A percentile compares a stretch with the other conserved stretches of the same genome.
Conservation (phyloP, 2,888 invertebrate species). For the Zootermopsis nevadensis region DNA sequence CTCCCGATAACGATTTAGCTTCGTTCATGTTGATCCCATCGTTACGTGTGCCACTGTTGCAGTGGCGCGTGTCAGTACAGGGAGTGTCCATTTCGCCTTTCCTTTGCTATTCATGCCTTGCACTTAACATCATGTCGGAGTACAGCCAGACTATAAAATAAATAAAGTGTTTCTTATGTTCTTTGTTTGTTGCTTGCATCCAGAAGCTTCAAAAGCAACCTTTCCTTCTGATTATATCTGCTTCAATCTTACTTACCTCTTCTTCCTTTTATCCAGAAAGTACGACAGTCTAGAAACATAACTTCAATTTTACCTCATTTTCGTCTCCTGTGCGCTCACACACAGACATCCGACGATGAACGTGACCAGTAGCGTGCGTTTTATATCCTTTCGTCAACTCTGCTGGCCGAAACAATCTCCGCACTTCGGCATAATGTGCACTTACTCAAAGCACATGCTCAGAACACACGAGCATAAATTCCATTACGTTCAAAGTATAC, state of each 20-base stretch:
- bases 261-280: background rate
- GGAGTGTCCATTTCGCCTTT: background rate
- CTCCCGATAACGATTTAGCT: too few species aligned
- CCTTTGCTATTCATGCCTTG: background rate
- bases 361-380: too few species aligned
- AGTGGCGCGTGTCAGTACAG: too few species aligned
- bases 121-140: background rate
- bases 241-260: background rate
- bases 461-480: too few species aligned
- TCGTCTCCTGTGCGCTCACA: background rate
- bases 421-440: too few species aligned
- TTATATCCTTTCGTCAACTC: too few species aligned
- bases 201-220: background rate
- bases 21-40: too few species aligned
- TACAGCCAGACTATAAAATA: constrained; percentile 10
- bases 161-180: background rate
- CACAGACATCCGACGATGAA: background rate
- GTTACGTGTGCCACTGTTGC: too few species aligned
- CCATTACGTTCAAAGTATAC: too few species aligned
- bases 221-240: background rate
- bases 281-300: background rate
- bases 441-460: too few species aligned
- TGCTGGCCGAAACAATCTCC: too few species aligned
- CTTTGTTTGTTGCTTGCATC: background rate
- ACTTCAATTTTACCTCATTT: background rate